Conservation (phyloP, 1,140 invertebrate species). For the Hylaeus anthracinus region DNA sequence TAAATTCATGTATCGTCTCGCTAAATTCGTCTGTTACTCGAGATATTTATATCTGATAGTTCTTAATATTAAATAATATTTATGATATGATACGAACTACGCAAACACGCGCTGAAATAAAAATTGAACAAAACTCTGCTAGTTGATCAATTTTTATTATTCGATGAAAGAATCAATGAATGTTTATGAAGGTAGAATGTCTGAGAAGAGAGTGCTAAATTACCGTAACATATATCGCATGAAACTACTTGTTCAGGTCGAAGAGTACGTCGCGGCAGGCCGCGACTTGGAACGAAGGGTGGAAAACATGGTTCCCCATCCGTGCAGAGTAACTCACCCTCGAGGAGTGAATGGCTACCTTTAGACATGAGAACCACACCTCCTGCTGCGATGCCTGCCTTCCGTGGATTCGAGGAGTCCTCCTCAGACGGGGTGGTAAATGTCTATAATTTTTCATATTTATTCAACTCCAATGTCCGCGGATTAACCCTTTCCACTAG, state of each 20-base stretch:
- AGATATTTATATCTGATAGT: no score
- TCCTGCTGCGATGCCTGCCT: constrained; percentile 75
- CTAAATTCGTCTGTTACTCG: no score
- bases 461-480: neutral
- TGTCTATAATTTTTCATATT: constrained; percentile 17
- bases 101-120: no score
- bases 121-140: no score
- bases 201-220: neutral
- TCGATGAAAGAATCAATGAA: no score
- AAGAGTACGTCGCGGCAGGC: constrained; percentile 78
- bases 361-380: constrained; percentile 80
- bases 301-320: constrained; percentile 73
- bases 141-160: no score
- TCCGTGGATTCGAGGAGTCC: constrained; percentile 77
- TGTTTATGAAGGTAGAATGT: neutral
- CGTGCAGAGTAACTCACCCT: constrained; percentile 74
- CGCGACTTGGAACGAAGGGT: constrained; percentile 76
- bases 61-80: no score
- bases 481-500: no score
- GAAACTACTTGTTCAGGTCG: constrained; percentile 59
- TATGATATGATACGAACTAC: no score
- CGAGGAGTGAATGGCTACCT: constrained; percentile 76
- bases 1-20: no score
- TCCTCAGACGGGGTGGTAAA: constrained; percentile 78
- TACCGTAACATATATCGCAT: neutral